A percentile compares a stretch with the other conserved stretches of the same genome.
Evolutionary conservation across 2,113 vertebrate genomes (phyloP).

Genomic region (Poeciliopsis prolifica): DNA sequence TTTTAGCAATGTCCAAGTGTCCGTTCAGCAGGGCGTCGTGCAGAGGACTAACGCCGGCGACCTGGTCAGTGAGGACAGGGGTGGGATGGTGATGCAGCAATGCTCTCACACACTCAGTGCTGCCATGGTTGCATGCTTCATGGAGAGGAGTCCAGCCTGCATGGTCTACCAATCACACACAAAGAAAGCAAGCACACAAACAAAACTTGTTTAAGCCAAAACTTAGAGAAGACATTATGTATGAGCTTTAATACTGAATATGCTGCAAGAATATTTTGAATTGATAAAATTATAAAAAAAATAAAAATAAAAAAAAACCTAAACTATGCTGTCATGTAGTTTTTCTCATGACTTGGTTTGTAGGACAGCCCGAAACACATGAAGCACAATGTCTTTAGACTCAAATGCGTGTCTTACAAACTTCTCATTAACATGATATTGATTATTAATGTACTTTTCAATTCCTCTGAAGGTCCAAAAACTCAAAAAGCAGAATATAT

Average conservation of each 20-base stretch:
- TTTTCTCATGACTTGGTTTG: not conserved
- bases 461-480: not conserved
- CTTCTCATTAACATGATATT: not conserved
- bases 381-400: not conserved
- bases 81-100: constrained; percentile 88
- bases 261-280: no score
- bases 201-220: not conserved
- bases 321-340: not conserved
- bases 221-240: not conserved
- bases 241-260: no score
- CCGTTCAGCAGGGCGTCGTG: constrained; percentile 90
- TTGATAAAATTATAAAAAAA: not conserved
- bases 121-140: constrained; percentile 97
- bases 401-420: not conserved
- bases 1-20: constrained; percentile 89
- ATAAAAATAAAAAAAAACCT: no score
- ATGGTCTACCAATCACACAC: constrained; percentile 80
- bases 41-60: constrained; percentile 92
- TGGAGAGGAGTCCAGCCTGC: constrained; percentile 97
- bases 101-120: constrained; percentile 88
- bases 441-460: not conserved
- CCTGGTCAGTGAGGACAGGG: constrained; percentile 88
- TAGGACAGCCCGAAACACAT: not conserved
- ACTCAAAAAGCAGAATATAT: not conserved
- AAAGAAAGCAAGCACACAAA: not conserved